Evolutionary conservation across 2,113 vertebrate species (phyloP).

Genomic region (Cheilinus undulatus): DNA sequence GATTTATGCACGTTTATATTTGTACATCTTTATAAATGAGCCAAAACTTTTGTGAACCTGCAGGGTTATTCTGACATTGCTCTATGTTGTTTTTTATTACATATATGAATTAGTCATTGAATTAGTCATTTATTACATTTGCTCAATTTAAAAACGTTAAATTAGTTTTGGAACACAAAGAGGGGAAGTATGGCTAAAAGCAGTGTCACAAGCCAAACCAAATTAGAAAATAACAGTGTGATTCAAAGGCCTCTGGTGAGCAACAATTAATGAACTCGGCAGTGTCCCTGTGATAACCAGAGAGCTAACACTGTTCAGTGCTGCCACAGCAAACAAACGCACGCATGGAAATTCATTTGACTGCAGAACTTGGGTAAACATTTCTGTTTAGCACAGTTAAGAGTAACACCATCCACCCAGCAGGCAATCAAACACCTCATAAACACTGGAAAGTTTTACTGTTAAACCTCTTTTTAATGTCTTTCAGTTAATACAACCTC

Average conservation of each 20-base stretch:
- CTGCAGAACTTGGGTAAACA: conserved; percentile 51
- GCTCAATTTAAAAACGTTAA: conserved; percentile 52
- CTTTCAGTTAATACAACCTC: too few species aligned
- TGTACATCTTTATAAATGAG: too few species aligned
- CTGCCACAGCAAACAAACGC: conserved; percentile 50
- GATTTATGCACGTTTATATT: too few species aligned
- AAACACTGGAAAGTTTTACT: not conserved
- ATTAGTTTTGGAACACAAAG: conserved; percentile 70
- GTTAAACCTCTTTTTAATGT: not conserved
- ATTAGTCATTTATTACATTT: conserved; percentile 53
- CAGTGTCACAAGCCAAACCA: conserved; percentile 55
- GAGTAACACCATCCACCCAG: conserved; percentile 14
- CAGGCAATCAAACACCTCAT: conserved; percentile 41
- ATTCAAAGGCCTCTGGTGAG: conserved; percentile 65
- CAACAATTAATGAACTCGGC: conserved; percentile 69
- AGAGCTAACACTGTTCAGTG: conserved; percentile 33
- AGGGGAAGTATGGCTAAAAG: conserved; percentile 58
- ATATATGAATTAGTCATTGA: conserved; percentile 42
- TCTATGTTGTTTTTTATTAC: conserved; percentile 25
- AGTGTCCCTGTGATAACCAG: conserved; percentile 54
- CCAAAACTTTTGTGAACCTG: too few species aligned
- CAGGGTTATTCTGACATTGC: not conserved
- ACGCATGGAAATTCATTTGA: conserved; percentile 26
- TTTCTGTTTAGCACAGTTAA: conserved; percentile 35
- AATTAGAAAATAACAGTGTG: conserved; percentile 70